Base-by-base conservation (phyloP, 1,140 invertebrate species). In the Globodera ellingtonae region DNA sequence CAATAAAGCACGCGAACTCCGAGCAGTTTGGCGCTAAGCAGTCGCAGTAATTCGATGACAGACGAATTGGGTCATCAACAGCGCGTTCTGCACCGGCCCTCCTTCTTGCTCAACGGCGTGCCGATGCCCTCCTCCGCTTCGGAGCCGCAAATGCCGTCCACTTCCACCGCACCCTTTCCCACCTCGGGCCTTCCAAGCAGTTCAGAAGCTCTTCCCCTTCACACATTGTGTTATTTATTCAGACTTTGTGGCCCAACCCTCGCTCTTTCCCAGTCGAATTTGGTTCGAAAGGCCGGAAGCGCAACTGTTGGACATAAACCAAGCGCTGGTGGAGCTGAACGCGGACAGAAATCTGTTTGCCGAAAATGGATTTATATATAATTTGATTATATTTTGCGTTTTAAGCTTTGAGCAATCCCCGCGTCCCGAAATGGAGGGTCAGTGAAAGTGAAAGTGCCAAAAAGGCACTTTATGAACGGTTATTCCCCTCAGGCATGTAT, bases 271-370 rank as follows among this genome's bases (percentile, higher is more conserved):
- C 56, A 21, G 46, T 24, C 65, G 69, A 62, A 47, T 77, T 69
- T 50, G 24, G 65, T 67, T 67, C 48, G 75, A 77, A 67, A 10
- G 48, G 13, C 35, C 67, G 9, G 67, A 70, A 18, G 69, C 35
- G 8, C 65, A 77, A 15, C 48, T 62, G 21, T 65, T 88, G 46
- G 86, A 88, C 70, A 81, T 89, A n/a, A 79, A 84, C 59, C 72
- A 82, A 46, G 85, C 86, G 9, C 72, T 88, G 52, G 81, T 88
- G 13, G 85, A 87, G 67, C 78, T 88, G 21, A 82, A 85, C 50
- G 86, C 85, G n/a, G 87, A 88, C 80, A 76, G 87, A n/a, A 87
- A 88, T 74, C 86, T 86, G 35, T 86, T 86, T 59, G 77, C 79
- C 78, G 1, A 35, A 35, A 35, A 18, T 76, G 24, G 15, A 62